Evolutionary conservation across 2,888 invertebrate species (phyloP), one percentile per base, ranked within the genome.

Genomic region (Chrysotoxum bicinctum): DNA sequence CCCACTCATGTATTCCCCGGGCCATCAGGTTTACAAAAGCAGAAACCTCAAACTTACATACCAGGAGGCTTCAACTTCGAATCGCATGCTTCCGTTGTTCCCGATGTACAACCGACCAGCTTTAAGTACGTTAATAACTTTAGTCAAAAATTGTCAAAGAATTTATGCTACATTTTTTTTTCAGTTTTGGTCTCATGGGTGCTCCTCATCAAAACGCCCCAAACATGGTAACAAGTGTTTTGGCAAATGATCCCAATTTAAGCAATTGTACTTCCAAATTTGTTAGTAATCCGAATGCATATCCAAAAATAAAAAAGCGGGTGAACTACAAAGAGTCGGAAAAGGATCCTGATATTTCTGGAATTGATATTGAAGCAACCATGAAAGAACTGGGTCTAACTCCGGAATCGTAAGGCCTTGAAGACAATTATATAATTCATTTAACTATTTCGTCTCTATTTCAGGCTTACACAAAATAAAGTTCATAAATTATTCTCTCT

Each of bases 321-420:
- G 16, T 9, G 2, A 50, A 32, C 16, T 30, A 21, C 4, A 80
- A 48, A 10, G 30, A 35, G 9, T 1, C 5, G 0, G 75, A 80
- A 0, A 66, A 43, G 7, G 43, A 40, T 26, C 43, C 74, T 10
- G 75, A 84, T 16, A 62, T 54, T 1, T 74, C 69, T 0, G 30
- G 12, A 4, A 45, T 80, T 23, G 80, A 84, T 48, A 80, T 80
- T 1, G 50, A 76, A 5, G 30, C 68, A 12, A 62, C 84, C 2
- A 72, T 84, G 75, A 32, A 23, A 12, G 75, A 76, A 8, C 54
- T 84, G 2, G 75, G 75, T 1, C 37, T 84, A 12, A 80, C 80
- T 10, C 66, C 80, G 32, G 66, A 84, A 56, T 48, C 68, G 84
- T 84, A 79, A 21, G 70, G 9, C 3, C 2, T 37, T 10, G 10